Conservation (phyloP, 1,140 invertebrate genomes). For the Scaptodrosophila lebanonensis region DNA sequence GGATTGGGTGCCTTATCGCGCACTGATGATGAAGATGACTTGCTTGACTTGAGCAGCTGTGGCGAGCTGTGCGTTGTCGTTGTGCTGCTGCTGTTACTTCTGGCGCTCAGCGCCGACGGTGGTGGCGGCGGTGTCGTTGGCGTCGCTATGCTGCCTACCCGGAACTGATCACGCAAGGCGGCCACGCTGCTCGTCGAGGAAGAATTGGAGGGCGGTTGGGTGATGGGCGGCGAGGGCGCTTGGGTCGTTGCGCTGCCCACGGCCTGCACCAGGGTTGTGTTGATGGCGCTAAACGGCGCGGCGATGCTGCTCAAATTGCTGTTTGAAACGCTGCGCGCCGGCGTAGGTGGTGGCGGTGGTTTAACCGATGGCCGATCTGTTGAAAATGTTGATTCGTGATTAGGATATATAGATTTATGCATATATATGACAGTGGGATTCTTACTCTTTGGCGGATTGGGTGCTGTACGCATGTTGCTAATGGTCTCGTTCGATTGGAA, state of each 20-base stretch:
- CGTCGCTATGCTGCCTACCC: slow-evolving; percentile 30
- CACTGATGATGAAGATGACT: slow-evolving; percentile 19
- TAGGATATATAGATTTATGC: not conserved
- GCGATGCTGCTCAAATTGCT: slow-evolving; percentile 60
- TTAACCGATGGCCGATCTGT: slow-evolving; percentile 69
- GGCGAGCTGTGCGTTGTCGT: slow-evolving; percentile 38
- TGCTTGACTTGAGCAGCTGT: not conserved
- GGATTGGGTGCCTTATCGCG: slow-evolving; percentile 58
- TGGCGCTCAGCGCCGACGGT: slow-evolving; percentile 21
- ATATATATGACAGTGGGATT: not conserved
- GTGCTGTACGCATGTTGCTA: slow-evolving; percentile 56
- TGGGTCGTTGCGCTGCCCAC: slow-evolving; percentile 27
- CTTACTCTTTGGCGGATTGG: slow-evolving; percentile 70
- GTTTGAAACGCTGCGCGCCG: slow-evolving; percentile 74
- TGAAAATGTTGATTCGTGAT: not conserved
- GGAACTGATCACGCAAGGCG: slow-evolving; percentile 66
- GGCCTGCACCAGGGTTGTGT: slow-evolving; percentile 57
- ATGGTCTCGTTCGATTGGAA: slow-evolving; percentile 52
- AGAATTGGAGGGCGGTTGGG: slow-evolving; percentile 55
- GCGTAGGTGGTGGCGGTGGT: slow-evolving; percentile 73
- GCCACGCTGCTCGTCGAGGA: slow-evolving; percentile 67
- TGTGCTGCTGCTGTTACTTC: slow-evolving; percentile 21
- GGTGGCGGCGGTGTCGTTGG: slow-evolving; percentile 47
- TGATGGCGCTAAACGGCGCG: slow-evolving; percentile 49
- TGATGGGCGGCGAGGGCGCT: slow-evolving; percentile 39